These are phyloP conservation scores for Lagorchestes hirsutus DNA, from an alignment of 2,797 vertebrate species.

Conservation along the genomic window DNA sequence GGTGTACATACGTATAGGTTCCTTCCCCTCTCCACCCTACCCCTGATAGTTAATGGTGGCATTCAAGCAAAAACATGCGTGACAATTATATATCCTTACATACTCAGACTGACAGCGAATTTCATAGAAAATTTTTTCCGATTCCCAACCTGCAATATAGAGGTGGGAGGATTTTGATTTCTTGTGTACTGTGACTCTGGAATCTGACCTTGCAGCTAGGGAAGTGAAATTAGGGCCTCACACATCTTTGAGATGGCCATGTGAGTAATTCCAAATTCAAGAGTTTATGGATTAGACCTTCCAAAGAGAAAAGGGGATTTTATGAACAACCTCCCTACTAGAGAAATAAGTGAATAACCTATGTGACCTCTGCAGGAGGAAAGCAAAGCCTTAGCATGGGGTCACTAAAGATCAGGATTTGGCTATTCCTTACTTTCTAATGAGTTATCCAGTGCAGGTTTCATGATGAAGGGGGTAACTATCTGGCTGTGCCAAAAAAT, in stretches of 20 bases:
- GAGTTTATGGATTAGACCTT: neutral
- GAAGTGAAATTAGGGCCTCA: neutral
- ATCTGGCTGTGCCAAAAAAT: neutral
- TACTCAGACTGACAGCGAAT: neutral
- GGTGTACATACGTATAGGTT: neutral
- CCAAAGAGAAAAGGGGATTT: neutral
- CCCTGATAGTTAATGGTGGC: neutral
- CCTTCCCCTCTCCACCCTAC: neutral
- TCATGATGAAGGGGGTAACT: neutral
- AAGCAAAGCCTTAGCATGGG: neutral
- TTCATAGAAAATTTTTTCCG: neutral
- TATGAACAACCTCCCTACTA: neutral
- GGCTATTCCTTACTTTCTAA: neutral
- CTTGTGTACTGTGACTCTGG: neutral
- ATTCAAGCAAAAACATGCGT: neutral
- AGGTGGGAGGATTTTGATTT: neutral
- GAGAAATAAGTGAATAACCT: neutral
- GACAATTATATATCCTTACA: neutral
- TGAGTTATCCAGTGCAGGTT: neutral
- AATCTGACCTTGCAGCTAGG: neutral
- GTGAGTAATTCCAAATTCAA: neutral
- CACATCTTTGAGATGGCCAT: neutral
- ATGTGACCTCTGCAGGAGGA: neutral
- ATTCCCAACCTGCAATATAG: neutral
- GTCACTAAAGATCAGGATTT: neutral